These are phyloP conservation scores for Phrynocephalus forsythii DNA, from an alignment of 2,797 vertebrate species.

Conservation along the genomic window DNA sequence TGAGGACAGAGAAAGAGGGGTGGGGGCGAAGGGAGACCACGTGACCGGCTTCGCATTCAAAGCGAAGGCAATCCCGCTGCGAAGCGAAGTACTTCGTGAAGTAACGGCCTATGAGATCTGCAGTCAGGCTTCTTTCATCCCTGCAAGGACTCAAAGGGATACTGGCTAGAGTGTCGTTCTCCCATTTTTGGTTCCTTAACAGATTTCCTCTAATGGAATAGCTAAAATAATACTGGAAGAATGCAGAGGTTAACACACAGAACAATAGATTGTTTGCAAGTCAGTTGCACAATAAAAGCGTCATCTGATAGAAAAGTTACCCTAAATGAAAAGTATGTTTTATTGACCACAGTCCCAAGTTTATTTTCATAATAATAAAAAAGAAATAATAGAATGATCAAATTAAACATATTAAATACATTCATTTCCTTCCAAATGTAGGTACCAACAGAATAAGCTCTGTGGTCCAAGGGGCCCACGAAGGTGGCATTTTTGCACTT, in stretches of 20 bases:
- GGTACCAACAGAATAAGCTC: constrained; percentile 96
- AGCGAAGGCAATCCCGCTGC: too few species aligned
- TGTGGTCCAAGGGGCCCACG: constrained; percentile 92
- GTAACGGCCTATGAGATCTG: too few species aligned
- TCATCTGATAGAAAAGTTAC: background rate
- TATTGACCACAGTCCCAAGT: background rate
- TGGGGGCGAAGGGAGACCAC: too few species aligned
- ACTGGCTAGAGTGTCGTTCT: background rate
- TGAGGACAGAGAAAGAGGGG: too few species aligned
- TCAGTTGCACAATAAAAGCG: background rate
- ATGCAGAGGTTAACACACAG: background rate
- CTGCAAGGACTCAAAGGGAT: too few species aligned
- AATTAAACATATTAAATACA: background rate
- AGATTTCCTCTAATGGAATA: background rate
- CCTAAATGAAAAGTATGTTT: background rate
- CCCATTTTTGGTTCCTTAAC: background rate
- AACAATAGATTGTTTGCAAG: background rate
- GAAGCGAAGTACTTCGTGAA: too few species aligned
- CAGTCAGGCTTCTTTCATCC: too few species aligned
- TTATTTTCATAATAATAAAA: background rate
- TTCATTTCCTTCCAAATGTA: constrained; percentile 67
- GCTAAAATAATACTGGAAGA: background rate
- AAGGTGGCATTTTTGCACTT: constrained; percentile 95
- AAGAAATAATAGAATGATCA: background rate
- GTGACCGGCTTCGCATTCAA: too few species aligned